Base-by-base conservation (phyloP, 2,888 invertebrate genomes). In the Malacosoma neustria region DNA sequence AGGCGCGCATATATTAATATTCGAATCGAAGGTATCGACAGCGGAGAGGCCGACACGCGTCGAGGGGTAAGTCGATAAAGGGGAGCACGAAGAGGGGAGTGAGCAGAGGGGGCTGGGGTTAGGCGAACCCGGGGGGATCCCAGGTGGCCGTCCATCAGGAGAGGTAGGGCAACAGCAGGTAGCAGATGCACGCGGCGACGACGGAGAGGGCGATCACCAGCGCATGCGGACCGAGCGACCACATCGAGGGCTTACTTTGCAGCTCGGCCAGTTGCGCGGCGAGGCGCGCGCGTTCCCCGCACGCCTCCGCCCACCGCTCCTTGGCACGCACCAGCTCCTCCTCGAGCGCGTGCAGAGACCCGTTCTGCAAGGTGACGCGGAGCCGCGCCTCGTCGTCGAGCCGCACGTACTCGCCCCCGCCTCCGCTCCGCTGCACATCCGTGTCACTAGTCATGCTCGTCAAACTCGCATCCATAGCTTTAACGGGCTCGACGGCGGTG, bases 311-410 rank as follows among this genome's bases (percentile, higher is more conserved):
- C 84, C 91, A 93, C 51, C 90, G 87, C 67, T 92, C 91, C 62
- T 93, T 93, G 44, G 93, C 87, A 34, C 89, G 82, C 39, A 91
- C 90, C 53, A 94, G 75, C 70, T 94, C 93, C 65, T 93, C 92
- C 63, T 92, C 91, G 13, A 93, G 76, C 57, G 89, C 88, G 57
- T 87, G 86, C 57, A 91, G 70, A 61, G 89, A 79, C 14, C 90
- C 88, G 57, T 80, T 77, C 48, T 76, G 77, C 46, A 82, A 47
- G 45, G 72, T 73, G 44, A 64, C 66, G 44, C 65, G 73, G 49
- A 73, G 51, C 14, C 73, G 57, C 46, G 45, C 50, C 37, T 58
- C 68, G 58, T 80, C 80, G 37, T 63, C 72, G 9, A 77, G 51
- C 29, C 66, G 57, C 43, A 72, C 69, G 57, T 57, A 72, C 40